A percentile compares a stretch with the other conserved stretches of the same genome.
phyloP scores from a whole-genome alignment of 2,113 vertebrate species.

The Bubo blakistoni region DNA sequence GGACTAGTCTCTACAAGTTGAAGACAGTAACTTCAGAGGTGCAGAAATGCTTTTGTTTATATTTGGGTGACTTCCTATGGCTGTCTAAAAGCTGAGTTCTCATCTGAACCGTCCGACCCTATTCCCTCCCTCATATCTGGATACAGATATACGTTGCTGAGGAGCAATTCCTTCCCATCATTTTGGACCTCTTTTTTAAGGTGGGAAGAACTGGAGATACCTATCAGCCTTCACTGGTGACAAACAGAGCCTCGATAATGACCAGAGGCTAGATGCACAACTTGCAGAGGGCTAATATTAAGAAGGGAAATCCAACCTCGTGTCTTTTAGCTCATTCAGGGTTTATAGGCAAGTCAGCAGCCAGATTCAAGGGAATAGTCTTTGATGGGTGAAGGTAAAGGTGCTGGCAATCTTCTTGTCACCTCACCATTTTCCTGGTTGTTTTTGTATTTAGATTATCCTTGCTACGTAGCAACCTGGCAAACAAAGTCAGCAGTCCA shows the following conservation, averaged over 20 bases:
- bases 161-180: not conserved
- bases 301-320: not conserved
- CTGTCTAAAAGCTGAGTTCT: not conserved
- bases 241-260: not conserved
- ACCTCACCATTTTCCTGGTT: not conserved
- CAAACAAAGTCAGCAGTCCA: conserved; percentile 63
- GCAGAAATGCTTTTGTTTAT: not conserved
- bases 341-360: not conserved
- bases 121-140: not conserved
- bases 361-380: not conserved
- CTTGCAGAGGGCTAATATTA: not conserved
- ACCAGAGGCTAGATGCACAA: not conserved
- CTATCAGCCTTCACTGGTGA: not conserved
- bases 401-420: not conserved
- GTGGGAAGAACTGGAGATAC: not conserved
- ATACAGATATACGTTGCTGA: not conserved
- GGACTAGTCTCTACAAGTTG: not conserved
- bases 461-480: not conserved
- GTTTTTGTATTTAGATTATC: not conserved
- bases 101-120: not conserved
- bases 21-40: not conserved
- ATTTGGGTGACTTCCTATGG: not conserved
- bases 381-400: not conserved
- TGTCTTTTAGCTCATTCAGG: not conserved
- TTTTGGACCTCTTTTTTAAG: not conserved